phyloP scores from a whole-genome alignment of 1,140 invertebrate species.

The Holcopasites calliopsidis region DNA sequence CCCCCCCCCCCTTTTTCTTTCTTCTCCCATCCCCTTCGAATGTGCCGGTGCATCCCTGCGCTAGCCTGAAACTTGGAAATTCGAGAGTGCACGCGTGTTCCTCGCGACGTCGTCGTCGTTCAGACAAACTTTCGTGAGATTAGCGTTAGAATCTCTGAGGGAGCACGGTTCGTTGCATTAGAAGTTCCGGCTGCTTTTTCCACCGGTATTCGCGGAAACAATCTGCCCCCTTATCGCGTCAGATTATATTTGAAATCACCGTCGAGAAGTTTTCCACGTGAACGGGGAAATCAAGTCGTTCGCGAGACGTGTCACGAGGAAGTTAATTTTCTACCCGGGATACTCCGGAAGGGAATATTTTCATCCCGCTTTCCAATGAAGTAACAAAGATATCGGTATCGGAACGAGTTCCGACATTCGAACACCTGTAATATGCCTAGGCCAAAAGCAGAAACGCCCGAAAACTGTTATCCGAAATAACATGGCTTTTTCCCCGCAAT shows the following conservation, averaged over 20 bases:
- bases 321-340: no score
- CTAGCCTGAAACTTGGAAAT: not conserved
- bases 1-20: not conserved
- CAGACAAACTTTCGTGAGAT: not conserved
- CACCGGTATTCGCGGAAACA: not conserved
- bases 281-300: no score
- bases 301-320: no score
- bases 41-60: not conserved
- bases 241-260: no score
- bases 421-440: conserved; percentile 15
- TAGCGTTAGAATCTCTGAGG: not conserved
- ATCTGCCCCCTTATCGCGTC: no score
- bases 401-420: no score
- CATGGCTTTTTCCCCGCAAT: not conserved
- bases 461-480: not conserved
- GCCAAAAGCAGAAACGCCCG: not conserved
- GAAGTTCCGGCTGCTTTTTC: not conserved
- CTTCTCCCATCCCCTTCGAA: not conserved
- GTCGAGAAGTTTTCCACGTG: no score
- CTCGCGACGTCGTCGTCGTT: not conserved
- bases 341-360: no score
- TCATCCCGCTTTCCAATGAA: no score
- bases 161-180: not conserved
- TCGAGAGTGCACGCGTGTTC: not conserved
- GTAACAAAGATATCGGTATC: no score